Evolutionary conservation across 2,888 invertebrate genomes (phyloP), one percentile per base, ranked within the genome.

Genomic region (Dicyrtomina minuta): DNA sequence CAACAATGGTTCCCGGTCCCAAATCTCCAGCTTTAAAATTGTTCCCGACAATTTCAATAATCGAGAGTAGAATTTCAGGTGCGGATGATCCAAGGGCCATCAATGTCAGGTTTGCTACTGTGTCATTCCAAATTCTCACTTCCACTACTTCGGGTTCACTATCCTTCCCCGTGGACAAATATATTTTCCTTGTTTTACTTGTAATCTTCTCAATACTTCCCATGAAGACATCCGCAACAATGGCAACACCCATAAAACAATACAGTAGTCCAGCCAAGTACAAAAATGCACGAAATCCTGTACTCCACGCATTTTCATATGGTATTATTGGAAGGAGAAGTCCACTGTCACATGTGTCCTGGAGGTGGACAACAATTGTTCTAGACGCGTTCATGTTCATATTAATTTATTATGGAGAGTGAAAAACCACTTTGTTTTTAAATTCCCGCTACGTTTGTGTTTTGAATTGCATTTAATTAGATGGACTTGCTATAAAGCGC

Each of bases 171-270:
- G 71, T 73, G 5, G 78, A 78, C n/a, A 78, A 66, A 46, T 75
- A 78, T 59, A 78, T 72, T 73, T 81, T 83, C 55, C 82, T 79
- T 15, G 83, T 85, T 76, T 82, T 83, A 74, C 84, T 84, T 22
- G 86, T 86, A 76, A 86, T 86, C 75, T 83, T 84, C 78, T 86
- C 86, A 68, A 86, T 86, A 67, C 85, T 80, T 70, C 84, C 83
- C 86, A 86, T 86, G 79, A 86, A 86, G 6, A 85, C 81, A 77
- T 86, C 86, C n/a, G 86, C 86, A 22, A 85, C 83, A 74, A 86
- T 86, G 68, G 86, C 84, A 10, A 86, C 83, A 24, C 85, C 86
- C 76, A 86, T 80, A 79, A 86, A 86, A 78, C 84, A 84, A 80
- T 85, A 86, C 15, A 86, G 77, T 1, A 86, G 81, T 6, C 82